Evolutionary conservation across 2,888 invertebrate genomes (phyloP), one percentile per base, ranked within the genome.

Genomic region (Athalia cordata): DNA sequence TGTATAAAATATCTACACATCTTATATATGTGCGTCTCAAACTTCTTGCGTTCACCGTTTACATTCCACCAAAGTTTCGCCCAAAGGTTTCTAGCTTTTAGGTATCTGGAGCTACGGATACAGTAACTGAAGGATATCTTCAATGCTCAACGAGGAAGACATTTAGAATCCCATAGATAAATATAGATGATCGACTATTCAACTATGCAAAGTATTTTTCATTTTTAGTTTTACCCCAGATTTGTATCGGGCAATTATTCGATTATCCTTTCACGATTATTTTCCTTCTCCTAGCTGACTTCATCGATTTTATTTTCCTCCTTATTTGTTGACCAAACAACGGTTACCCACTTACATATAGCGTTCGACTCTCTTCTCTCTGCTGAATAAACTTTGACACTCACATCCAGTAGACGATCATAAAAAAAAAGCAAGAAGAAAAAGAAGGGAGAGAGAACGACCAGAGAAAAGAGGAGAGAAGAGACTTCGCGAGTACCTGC

Each of bases 381-480:
- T 43, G n/a, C 4, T 11, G 68, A 55, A 68, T 68, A 68, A 68
- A 68, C 68, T 68, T 55, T 11, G 68, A 68, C 68, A 52, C 15
- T 4, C 6, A 43, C 43, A 5, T 68, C 68, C 29, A 11, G 4
- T 8, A 43, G 8, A 8, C 5, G 9, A 29, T 43, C 7, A 1
- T 7, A 43, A 6, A 64, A 43, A 8, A 6, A 64, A 43, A 7
- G 9, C 0, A 43, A 2, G n/a, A 11, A 59, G 9, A 59, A 57
- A 29, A 57, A 75, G 64, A 70, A 67, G 55, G 52, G 61, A 50
- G 61, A 11, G 72, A 29, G 29, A 49, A 70, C 15, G 5, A 47
- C 8, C 9, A 61, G 8, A 55, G 45, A 9, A 50, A 66, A 43
- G 9, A 8, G 9, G 9, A 64, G 43, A 65, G 61, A 59, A 66